Evolutionary conservation across 2,113 vertebrate species (phyloP).

Genomic region (Phoenicopterus ruber): DNA sequence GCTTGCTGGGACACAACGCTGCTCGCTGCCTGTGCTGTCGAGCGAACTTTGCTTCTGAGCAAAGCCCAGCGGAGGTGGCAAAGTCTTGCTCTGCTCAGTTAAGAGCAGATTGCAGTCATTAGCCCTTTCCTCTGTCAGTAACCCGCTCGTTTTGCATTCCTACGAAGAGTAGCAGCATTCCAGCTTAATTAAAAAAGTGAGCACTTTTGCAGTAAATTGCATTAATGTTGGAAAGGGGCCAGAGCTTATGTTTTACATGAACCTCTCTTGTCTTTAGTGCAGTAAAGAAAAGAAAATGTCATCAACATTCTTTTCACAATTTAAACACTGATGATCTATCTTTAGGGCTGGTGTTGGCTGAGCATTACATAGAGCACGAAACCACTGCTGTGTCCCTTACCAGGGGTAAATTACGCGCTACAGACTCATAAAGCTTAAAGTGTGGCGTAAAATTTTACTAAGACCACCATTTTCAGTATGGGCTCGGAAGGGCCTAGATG

Average conservation of each 20-base stretch:
- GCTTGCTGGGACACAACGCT: neutral
- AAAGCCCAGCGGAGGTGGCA: neutral
- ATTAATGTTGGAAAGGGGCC: constrained; percentile 30
- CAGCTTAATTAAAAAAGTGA: constrained; percentile 58
- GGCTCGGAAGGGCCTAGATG: neutral
- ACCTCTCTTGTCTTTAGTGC: constrained; percentile 26
- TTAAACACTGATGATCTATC: constrained; percentile 42
- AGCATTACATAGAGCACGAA: neutral
- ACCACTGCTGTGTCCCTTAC: neutral
- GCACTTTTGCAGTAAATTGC: constrained; percentile 50
- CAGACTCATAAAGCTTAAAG: neutral
- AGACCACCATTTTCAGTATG: neutral
- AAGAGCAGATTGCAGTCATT: neutral
- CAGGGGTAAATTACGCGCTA: neutral
- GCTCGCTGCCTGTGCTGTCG: neutral
- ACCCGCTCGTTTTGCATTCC: neutral
- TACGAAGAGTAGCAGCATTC: constrained; percentile 32
- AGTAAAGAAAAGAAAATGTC: constrained; percentile 58
- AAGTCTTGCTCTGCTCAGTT: neutral
- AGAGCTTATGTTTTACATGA: constrained; percentile 55
- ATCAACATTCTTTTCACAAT: constrained; percentile 50
- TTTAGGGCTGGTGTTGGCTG: constrained; percentile 8
- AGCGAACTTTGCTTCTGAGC: neutral
- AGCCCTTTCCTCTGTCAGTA: constrained; percentile 45
- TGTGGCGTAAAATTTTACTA: neutral